Conservation (phyloP, 1,140 invertebrate species). For the Neodiprion fabricii region DNA sequence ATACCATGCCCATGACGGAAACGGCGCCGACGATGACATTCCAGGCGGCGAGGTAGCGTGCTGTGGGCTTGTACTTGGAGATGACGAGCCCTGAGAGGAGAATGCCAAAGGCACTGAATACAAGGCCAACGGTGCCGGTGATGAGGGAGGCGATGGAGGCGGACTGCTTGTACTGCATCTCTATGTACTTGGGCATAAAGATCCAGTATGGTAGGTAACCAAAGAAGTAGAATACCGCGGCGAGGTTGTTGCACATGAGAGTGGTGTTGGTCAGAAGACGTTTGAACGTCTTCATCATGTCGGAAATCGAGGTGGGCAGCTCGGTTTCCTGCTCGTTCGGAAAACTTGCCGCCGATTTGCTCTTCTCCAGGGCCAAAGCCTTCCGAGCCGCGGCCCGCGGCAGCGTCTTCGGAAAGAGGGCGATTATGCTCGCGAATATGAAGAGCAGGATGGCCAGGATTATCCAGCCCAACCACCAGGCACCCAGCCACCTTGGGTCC, state of each 20-base stretch:
- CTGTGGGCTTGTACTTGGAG: slow-evolving; percentile 72
- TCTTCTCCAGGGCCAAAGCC: slow-evolving; percentile 55
- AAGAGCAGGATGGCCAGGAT: slow-evolving; percentile 70
- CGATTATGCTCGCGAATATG: slow-evolving; percentile 68
- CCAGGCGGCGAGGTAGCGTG: slow-evolving; percentile 74
- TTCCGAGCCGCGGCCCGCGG: slow-evolving; percentile 67
- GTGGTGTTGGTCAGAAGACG: slow-evolving; percentile 70
- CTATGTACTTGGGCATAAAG: slow-evolving; percentile 80
- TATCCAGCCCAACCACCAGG: slow-evolving; percentile 84
- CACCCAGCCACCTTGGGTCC: slow-evolving; percentile 77
- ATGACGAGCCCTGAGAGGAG: slow-evolving; percentile 73
- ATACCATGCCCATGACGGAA: slow-evolving; percentile 69
- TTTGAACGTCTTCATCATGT: slow-evolving; percentile 70
- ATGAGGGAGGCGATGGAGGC: slow-evolving; percentile 73
- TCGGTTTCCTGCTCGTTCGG: slow-evolving; percentile 47
- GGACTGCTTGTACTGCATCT: slow-evolving; percentile 76
- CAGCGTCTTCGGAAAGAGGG: slow-evolving; percentile 71
- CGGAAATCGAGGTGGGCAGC: slow-evolving; percentile 59
- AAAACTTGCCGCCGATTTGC: slow-evolving; percentile 50
- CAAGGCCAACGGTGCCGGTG: slow-evolving; percentile 73
- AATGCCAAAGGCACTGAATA: slow-evolving; percentile 76
- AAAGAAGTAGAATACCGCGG: slow-evolving; percentile 73
- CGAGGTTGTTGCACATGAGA: slow-evolving; percentile 73
- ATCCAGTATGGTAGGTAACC: slow-evolving; percentile 79
- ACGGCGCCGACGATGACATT: slow-evolving; percentile 74